These are phyloP conservation scores for Salvelinus namaycush DNA, from an alignment of 2,113 vertebrate genomes.

Conservation along the genomic window DNA sequence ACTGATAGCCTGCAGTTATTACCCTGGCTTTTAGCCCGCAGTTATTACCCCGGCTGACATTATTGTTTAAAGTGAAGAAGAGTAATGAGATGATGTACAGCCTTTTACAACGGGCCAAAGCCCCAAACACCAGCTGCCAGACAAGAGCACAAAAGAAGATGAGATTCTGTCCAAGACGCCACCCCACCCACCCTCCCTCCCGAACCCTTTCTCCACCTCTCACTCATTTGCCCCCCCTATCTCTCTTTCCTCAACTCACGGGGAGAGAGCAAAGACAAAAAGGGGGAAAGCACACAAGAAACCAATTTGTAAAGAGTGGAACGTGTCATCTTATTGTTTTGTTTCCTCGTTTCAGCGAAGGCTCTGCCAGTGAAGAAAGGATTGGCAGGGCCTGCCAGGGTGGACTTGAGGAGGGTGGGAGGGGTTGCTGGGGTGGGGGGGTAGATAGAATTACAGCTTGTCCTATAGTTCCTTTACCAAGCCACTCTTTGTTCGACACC, in stretches of 20 bases:
- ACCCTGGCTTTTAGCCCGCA: too few species aligned
- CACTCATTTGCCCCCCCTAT: background rate
- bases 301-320: slow-evolving; percentile 5
- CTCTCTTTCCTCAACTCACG: too few species aligned
- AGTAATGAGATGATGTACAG: slow-evolving; percentile 72
- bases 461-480: slow-evolving; percentile 66
- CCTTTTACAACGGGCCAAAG: slow-evolving; percentile 47
- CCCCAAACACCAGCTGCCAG: slow-evolving; percentile 10
- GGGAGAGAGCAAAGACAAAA: background rate
- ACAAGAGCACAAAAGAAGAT: slow-evolving; percentile 56
- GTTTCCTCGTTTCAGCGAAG: too few species aligned
- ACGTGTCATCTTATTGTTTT: too few species aligned
- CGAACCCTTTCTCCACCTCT: background rate
- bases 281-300: slow-evolving; percentile 30
- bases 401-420: too few species aligned
- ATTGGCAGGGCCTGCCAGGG: too few species aligned
- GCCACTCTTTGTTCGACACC: slow-evolving; percentile 69
- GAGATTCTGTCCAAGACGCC: slow-evolving; percentile 70
- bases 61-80: slow-evolving; percentile 63
- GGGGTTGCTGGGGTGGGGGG: too few species aligned
- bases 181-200: slow-evolving; percentile 40
- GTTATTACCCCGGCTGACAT: slow-evolving; percentile 4
- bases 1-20: too few species aligned
- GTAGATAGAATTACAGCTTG: slow-evolving; percentile 64
- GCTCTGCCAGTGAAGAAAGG: too few species aligned